phyloP scores from a whole-genome alignment of 1,140 invertebrate species.

The Helicoverpa armigera region DNA sequence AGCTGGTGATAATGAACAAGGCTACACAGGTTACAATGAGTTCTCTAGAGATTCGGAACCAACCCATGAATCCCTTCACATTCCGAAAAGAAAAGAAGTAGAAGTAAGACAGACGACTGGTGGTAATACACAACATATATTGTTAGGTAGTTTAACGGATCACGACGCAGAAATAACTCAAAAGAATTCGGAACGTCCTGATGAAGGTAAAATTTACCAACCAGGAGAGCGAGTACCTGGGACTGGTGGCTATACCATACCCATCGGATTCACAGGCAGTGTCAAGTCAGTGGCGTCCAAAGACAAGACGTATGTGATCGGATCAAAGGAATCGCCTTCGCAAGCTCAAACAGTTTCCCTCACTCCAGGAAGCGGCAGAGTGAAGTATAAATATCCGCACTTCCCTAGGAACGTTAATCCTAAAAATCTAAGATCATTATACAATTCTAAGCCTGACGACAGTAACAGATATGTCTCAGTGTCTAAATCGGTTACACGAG shows the following conservation, averaged over 20 bases:
- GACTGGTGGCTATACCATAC: constrained; percentile 89
- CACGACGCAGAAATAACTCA: constrained; percentile 86
- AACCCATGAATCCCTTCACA: constrained; percentile 80
- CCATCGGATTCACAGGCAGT: constrained; percentile 89
- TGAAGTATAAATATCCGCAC: constrained; percentile 80
- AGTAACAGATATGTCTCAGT: constrained; percentile 89
- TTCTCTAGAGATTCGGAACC: constrained; percentile 73
- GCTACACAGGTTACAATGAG: constrained; percentile 85
- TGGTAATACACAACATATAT: constrained; percentile 85
- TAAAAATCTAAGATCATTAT: constrained; percentile 76
- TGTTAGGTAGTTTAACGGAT: constrained; percentile 85
- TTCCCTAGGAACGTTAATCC: constrained; percentile 79
- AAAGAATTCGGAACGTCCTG: constrained; percentile 78
- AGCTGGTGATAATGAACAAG: constrained; percentile 85
- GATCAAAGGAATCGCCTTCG: constrained; percentile 87
- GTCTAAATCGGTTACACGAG: constrained; percentile 92
- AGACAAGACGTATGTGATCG: constrained; percentile 87
- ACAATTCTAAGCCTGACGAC: constrained; percentile 73
- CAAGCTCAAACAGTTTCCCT: constrained; percentile 89
- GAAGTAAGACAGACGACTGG: constrained; percentile 81
- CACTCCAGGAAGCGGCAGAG: constrained; percentile 86
- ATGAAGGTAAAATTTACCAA: constrained; percentile 87
- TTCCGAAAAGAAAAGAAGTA: constrained; percentile 66
- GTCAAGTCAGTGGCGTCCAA: constrained; percentile 88
- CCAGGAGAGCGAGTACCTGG: constrained; percentile 88